A percentile compares a stretch with the other conserved stretches of the same genome.
These are phyloP conservation scores for Cranoglanis bouderius DNA, from an alignment of 2,113 vertebrate genomes.

Conservation along the genomic window DNA sequence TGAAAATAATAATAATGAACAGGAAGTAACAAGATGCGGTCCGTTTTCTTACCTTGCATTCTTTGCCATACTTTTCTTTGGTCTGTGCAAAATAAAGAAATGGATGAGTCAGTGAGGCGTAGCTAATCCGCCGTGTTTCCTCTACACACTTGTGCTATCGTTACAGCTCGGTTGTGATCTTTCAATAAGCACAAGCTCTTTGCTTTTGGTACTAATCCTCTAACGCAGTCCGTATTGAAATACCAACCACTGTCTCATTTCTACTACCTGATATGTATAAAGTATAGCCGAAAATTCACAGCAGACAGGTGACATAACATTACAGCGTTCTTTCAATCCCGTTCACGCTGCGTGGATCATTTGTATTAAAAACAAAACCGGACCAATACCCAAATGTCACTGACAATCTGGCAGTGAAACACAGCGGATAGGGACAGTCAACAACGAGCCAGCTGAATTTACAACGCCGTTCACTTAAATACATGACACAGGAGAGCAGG, in stretches of 20 bases:
- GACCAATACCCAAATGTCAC: background rate
- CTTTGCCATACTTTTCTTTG: slow-evolving; percentile 98
- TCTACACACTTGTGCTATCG: background rate
- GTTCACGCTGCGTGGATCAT: background rate
- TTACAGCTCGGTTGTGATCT: background rate
- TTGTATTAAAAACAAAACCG: background rate
- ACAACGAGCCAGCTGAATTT: background rate
- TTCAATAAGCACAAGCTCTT: background rate
- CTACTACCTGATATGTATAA: background rate
- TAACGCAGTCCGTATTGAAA: background rate
- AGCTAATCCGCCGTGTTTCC: background rate
- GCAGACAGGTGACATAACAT: background rate
- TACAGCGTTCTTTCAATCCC: background rate
- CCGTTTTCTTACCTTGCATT: slow-evolving; percentile 87
- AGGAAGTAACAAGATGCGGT: background rate
- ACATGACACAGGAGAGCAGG: too few relatives aligned
- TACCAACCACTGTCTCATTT: background rate
- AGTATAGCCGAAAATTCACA: background rate
- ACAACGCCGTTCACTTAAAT: too few relatives aligned
- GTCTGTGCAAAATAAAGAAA: slow-evolving; percentile 76
- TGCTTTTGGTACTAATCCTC: background rate
- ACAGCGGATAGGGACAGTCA: background rate
- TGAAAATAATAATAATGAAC: background rate
- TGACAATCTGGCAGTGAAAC: background rate
- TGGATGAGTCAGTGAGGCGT: background rate